Percentiles rank a stretch among this genome's conserved stretches.
Conservation (phyloP, 2,888 invertebrate genomes). For the Polietes domitor region DNA sequence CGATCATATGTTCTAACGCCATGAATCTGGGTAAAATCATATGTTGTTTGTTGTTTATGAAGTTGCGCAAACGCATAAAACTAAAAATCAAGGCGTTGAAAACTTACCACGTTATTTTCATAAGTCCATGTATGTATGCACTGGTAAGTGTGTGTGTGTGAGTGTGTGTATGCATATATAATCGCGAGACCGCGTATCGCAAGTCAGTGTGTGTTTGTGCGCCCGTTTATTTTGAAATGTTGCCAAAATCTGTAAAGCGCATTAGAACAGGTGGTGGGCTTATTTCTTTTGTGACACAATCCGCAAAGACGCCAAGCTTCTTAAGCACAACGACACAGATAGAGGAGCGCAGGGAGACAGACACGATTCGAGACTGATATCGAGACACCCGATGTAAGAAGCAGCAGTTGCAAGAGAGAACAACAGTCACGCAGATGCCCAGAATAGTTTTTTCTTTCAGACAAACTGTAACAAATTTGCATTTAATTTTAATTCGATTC, state of each 20-base stretch:
- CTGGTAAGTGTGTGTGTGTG: not conserved
- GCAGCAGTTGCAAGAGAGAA: not conserved
- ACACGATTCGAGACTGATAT: not conserved
- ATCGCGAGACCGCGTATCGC: not conserved
- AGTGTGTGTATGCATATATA: not conserved
- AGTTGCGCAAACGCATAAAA: not conserved
- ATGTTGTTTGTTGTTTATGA: constrained; percentile 9
- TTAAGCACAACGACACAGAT: constrained; percentile 29
- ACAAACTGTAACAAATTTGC: constrained; percentile 53
- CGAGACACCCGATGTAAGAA: no score
- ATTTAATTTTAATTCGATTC: constrained; percentile 28
- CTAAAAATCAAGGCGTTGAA: constrained; percentile 61
- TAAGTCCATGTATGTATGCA: not conserved
- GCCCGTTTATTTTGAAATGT: constrained; percentile 57
- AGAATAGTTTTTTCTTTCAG: not conserved
- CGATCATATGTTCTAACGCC: no score
- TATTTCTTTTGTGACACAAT: constrained; percentile 40
- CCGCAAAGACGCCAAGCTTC: constrained; percentile 56
- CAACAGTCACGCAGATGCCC: not conserved
- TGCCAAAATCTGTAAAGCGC: constrained; percentile 65
- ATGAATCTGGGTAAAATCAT: not conserved
- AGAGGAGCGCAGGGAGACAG: not conserved
- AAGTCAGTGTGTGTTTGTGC: constrained; percentile 55
- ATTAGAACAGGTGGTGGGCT: constrained; percentile 68
- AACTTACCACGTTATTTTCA: constrained; percentile 65